Conservation (phyloP, 1,140 invertebrate species). For the Mactra quadrangularis region DNA sequence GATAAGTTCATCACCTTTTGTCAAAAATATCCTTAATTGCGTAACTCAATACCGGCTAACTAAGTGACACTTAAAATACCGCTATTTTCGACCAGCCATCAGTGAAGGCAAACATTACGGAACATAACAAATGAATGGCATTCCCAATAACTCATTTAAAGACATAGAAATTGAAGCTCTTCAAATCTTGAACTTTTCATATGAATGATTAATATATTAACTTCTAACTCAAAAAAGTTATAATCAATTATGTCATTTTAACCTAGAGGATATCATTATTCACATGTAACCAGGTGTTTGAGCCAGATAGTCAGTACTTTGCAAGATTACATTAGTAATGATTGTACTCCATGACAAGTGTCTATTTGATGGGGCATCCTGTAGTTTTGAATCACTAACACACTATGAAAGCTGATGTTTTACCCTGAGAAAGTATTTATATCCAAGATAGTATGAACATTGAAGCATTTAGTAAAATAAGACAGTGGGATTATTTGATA, state of each 20-base stretch:
- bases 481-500: no score
- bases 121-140: no score
- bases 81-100: background rate
- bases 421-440: no score
- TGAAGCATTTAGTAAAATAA: no score
- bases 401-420: no score
- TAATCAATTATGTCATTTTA: slow-evolving; percentile 31
- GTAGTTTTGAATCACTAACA: no score
- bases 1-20: slow-evolving; percentile 47
- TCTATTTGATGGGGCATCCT: background rate
- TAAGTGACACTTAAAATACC: slow-evolving; percentile 44
- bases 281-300: slow-evolving; percentile 44
- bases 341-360: background rate
- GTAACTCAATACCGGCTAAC: slow-evolving; percentile 30
- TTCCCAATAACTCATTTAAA: background rate
- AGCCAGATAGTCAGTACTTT: background rate
- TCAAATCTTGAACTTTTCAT: background rate
- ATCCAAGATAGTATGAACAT: no score
- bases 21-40: slow-evolving; percentile 44
- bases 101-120: background rate
- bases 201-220: slow-evolving; percentile 15
- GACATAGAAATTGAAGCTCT: background rate
- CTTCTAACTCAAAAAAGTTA: slow-evolving; percentile 3
- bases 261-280: slow-evolving; percentile 7
- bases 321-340: slow-evolving; percentile 9